These are phyloP conservation scores for Notolepis coatsorum DNA, from an alignment of 2,797 vertebrate genomes.

Conservation along the genomic window DNA sequence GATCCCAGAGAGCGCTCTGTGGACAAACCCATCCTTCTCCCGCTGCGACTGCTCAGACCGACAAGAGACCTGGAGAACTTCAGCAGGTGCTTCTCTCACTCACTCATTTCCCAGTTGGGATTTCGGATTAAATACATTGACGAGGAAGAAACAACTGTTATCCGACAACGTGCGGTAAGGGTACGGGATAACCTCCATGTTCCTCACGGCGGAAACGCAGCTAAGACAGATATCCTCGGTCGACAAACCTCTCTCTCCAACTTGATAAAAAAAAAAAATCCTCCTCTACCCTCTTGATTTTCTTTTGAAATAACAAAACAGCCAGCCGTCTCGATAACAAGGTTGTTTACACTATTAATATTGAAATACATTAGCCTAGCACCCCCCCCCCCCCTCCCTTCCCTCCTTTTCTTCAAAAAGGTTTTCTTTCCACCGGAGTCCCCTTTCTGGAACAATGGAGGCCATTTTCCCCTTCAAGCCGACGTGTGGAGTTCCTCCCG, in stretches of 20 bases:
- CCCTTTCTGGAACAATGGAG: constrained; percentile 68
- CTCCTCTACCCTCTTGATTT: constrained; percentile 20
- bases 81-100: constrained; percentile 49
- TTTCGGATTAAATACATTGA: constrained; percentile 46
- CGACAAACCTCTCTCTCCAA: constrained; percentile 16
- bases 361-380: constrained; percentile 49
- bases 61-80: constrained; percentile 58
- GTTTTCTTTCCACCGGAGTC: constrained; percentile 1
- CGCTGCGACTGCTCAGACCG: no score
- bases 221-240: constrained; percentile 19
- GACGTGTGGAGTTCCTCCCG: constrained; percentile 59
- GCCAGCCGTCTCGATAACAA: constrained; percentile 45
- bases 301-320: constrained; percentile 63
- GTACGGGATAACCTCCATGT: constrained; percentile 49
- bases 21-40: constrained; percentile 11
- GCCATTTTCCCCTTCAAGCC: constrained; percentile 56
- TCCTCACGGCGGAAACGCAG: constrained; percentile 36
- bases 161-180: constrained; percentile 51
- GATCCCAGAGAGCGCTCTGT: constrained; percentile 38
- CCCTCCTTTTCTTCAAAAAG: constrained; percentile 46
- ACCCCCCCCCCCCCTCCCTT: constrained; percentile 47
- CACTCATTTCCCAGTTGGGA: constrained; percentile 70
- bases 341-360: constrained; percentile 53
- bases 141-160: constrained; percentile 61
- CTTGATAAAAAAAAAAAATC: constrained; percentile 11